phyloP scores from a whole-genome alignment of 2,113 vertebrate genomes.

The Pardalotus punctatus region DNA sequence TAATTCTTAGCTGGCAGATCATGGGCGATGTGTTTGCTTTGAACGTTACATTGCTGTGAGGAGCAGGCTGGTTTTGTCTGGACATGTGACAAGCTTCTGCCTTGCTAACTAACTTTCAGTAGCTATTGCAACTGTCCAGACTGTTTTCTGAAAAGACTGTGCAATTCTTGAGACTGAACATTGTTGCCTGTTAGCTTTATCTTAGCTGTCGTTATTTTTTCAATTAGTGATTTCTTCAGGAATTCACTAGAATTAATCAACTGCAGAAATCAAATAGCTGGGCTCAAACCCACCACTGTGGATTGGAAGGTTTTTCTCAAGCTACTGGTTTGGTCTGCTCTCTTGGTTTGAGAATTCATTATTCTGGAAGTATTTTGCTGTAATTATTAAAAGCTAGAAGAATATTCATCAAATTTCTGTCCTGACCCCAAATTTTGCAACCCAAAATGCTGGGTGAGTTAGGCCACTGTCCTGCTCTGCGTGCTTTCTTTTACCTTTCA shows the following conservation, averaged over 20 bases:
- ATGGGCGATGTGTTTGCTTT: background rate
- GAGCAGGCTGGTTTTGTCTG: background rate
- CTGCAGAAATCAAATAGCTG: conserved; percentile 23
- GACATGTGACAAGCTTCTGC: background rate
- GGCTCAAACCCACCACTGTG: background rate
- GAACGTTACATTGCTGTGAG: background rate
- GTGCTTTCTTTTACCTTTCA: background rate
- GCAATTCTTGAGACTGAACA: background rate
- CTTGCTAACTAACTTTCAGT: background rate
- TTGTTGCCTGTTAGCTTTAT: conserved; percentile 16
- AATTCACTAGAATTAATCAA: conserved; percentile 15
- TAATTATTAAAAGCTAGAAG: background rate
- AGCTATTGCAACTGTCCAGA: conserved; percentile 10
- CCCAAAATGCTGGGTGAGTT: background rate
- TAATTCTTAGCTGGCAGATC: conserved; percentile 12
- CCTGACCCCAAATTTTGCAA: background rate
- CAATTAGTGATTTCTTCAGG: conserved; percentile 38
- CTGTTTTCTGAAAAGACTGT: background rate
- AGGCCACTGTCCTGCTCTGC: background rate
- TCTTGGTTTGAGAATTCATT: background rate
- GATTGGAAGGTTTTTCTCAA: background rate
- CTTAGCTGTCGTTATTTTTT: background rate
- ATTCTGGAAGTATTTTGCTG: background rate
- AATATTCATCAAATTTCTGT: background rate
- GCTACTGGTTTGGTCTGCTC: conserved; percentile 6